Base-by-base conservation (phyloP, 2,113 vertebrate genomes). In the Prietella phreatophila region DNA sequence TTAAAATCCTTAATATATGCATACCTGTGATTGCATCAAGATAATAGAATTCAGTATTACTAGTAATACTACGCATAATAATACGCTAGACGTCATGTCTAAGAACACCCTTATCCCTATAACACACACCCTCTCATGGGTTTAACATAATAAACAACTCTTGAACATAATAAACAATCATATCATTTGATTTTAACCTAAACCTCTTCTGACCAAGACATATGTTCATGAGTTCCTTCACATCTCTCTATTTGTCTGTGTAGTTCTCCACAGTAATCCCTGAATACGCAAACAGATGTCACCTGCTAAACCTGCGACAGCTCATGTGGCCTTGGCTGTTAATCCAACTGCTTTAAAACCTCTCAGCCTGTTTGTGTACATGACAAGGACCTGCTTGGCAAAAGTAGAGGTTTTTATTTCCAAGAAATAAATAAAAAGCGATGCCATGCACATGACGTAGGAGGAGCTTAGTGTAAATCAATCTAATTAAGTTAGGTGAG, bases 261-360 rank as follows among this genome's bases (percentile, higher is more conserved):
- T 93, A 91, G 93, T 92, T 95, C 90, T 36, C 91, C 92, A 93
- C 75, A 67, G 58, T 95, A 95, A 95, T 95, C 94, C 93, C 75
- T 33, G 9, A 88, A 76, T 55, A 91, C 27, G 91, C 90, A 90
- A 92, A 93, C 94, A 95, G 94, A 95, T 94, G 94, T 92, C 88
- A 88, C 91, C 85, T 91, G 88, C 94, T 95, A 93, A 94, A 93
- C 84, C 93, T 93, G 83, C 25, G 22, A 91, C 88, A 92, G 89
- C 90, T 86, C 63, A 73, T 85, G 58, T 92, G 47, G 71, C 88
- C 90, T 89, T 65, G 60, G 76, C 71, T 60, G 83, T 87, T 93
- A 93, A 94, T 95, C 93, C 92, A 91, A 67, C 89, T 85, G 39
- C 39, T 78, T 88, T 85, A 89, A 89, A 89, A 78, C 56, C 89